Evolutionary conservation across 2,888 invertebrate species (phyloP).

Genomic region (Cheilosia vernalis): DNA sequence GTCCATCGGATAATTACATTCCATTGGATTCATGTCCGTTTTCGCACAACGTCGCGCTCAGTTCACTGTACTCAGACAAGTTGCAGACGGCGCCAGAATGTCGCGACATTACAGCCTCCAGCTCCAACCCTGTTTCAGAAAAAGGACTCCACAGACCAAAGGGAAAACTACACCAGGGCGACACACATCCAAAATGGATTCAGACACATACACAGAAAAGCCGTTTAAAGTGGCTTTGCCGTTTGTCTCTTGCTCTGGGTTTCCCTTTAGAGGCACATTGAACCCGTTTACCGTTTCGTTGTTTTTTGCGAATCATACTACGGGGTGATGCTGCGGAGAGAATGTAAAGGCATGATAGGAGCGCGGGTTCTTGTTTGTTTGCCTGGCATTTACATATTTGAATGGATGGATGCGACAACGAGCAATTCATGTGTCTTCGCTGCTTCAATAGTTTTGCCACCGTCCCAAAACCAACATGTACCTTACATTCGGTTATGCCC

Average conservation of each 20-base stretch:
- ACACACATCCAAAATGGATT: constrained; percentile 8
- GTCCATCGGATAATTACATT: constrained; percentile 69
- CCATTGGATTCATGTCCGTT: constrained; percentile 59
- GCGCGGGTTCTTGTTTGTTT: constrained; percentile 31
- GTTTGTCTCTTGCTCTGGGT: constrained; percentile 32
- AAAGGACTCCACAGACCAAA: constrained; percentile 9
- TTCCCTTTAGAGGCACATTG: constrained; percentile 63
- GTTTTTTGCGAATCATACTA: background rate
- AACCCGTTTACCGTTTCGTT: constrained; percentile 32
- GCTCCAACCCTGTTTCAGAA: constrained; percentile 39
- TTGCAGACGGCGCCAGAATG: constrained; percentile 60
- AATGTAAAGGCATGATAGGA: constrained; percentile 42
- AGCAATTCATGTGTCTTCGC: constrained; percentile 63
- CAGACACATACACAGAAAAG: constrained; percentile 2
- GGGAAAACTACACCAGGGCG: background rate
- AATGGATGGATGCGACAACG: constrained; percentile 17
- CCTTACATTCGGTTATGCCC: constrained; percentile 41
- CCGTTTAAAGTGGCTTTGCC: constrained; percentile 33
- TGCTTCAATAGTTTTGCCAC: constrained; percentile 64
- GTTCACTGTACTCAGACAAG: constrained; percentile 35
- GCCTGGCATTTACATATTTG: constrained; percentile 10
- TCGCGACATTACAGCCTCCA: constrained; percentile 68
- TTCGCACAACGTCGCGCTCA: constrained; percentile 45
- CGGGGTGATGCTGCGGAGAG: constrained; percentile 2
- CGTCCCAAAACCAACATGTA: constrained; percentile 24